These are phyloP conservation scores for Ichneumoninae sp. DNA, from an alignment of 2,888 invertebrate species.

Conservation along the genomic window DNA sequence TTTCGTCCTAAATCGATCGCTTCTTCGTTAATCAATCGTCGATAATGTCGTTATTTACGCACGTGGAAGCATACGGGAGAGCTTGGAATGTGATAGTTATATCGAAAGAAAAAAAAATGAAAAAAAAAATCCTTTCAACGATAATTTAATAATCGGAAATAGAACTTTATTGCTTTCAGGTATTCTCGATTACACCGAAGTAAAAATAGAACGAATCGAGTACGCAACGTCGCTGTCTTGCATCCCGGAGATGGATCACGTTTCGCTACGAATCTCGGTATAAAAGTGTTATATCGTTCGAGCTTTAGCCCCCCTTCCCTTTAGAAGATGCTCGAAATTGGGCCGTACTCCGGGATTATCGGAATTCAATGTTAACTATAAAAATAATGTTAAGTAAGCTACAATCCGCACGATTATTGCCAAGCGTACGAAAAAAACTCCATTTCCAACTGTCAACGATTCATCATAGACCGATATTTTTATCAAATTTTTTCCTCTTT, in stretches of 20 bases:
- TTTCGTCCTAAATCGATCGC: conserved; percentile 22
- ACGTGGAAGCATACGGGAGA: conserved; percentile 6
- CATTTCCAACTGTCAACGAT: conserved; percentile 46
- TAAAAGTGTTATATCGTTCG: conserved; percentile 13
- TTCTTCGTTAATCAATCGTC: conserved; percentile 8
- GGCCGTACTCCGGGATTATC: not conserved
- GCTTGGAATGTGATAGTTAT: conserved; percentile 32
- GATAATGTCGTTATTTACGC: not conserved
- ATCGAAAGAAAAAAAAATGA: not conserved
- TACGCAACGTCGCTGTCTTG: not conserved
- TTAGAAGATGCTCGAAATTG: not conserved
- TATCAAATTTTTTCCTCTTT: conserved; percentile 23
- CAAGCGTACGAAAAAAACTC: conserved; percentile 14
- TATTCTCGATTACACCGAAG: conserved; percentile 38
- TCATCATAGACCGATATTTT: conserved; percentile 49
- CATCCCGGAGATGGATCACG: not conserved
- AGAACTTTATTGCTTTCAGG: conserved; percentile 36
- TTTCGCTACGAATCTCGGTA: not conserved
- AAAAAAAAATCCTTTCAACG: not conserved
- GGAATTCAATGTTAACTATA: conserved; percentile 9
- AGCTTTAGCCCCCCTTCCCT: not conserved
- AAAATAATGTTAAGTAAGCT: conserved; percentile 24
- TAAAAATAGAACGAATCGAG: conserved; percentile 28
- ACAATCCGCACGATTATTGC: not conserved
- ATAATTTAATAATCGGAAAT: conserved; percentile 20